Base-by-base conservation (phyloP, 2,888 invertebrate species). In the Drosophila hamatofila region DNA sequence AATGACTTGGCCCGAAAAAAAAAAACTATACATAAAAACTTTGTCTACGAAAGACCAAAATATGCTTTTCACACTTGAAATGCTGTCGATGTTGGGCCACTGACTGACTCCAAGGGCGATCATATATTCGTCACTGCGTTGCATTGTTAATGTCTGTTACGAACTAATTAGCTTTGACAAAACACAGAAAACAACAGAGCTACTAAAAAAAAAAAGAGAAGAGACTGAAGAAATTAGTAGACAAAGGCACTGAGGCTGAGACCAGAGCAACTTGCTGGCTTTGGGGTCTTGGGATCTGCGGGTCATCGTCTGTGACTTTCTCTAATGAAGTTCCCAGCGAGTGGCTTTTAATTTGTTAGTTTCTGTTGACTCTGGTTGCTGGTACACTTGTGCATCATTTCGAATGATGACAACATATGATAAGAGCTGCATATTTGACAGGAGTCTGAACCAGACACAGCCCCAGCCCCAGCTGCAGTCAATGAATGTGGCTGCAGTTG, bases 81-180 rank as follows among this genome's bases (percentile, higher is more conserved):
- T 75, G 71, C 68, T 71, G 64, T 44, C 46, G 59, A 62, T 49
- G 49, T 30, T 49, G 55, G 66, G 37, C 14, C 49, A 46, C 21
- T 58, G 52, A 46, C 18, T 58, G 55, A 23, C 48, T 58, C 41
- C 46, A 37, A 71, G 67, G 51, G 73, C 69, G 70, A 48, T 78
- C 85, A 73, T 86, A 83, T 80, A 89, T 89, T 87, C 81, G 82
- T 84, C 89, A 88, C 77, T 69, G 72, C 55, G 58, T 56, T 74
- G 61, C 80, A 88, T 83, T 82, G 87, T 89, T 88, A 81, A 81
- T 83, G 80, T 76, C 12, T 78, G 69, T 77, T 78, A 90, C 72
- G 75, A 88, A 91, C 91, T 91, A 91, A 91, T 91, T 91, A 91
- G 90, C 83, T 85, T 90, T 91, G 91, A 91, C 91, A 91, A 89